A percentile compares a stretch with the other conserved stretches of the same genome.
Evolutionary conservation across 2,113 vertebrate species (phyloP).

Genomic region (Barbus barbus): DNA sequence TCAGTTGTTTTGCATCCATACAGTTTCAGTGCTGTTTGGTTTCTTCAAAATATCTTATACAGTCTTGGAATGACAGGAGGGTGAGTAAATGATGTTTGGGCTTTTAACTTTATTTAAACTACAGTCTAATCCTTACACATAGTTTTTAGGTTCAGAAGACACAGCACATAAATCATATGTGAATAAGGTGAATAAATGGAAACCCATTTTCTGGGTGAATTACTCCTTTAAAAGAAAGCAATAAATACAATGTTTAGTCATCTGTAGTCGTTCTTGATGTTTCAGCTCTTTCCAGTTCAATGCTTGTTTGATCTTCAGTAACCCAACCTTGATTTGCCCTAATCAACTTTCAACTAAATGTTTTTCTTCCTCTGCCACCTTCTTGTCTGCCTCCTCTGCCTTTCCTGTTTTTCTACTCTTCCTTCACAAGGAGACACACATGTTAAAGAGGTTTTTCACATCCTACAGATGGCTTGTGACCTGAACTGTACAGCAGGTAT

Average conservation of each 20-base stretch:
- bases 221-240: background rate
- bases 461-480: conserved; percentile 88
- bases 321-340: conserved; percentile 3
- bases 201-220: background rate
- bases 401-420: conserved; percentile 54
- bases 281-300: conserved; percentile 3
- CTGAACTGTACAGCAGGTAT: conserved; percentile 88
- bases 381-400: conserved; percentile 48
- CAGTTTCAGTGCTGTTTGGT: background rate
- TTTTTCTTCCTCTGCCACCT: background rate
- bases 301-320: conserved; percentile 13
- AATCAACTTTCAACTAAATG: conserved; percentile 34
- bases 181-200: background rate
- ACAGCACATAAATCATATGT: too few relatives aligned
- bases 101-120: background rate
- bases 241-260: background rate
- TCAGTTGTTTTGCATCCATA: background rate
- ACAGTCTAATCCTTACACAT: background rate
- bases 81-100: background rate
- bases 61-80: background rate
- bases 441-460: conserved; percentile 86
- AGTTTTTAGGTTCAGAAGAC: too few relatives aligned
- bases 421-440: conserved; percentile 79
- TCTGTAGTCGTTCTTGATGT: background rate
- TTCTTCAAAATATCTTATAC: background rate